phyloP scores from a whole-genome alignment of 1,140 invertebrate genomes.

The Hycleus cichorii region DNA sequence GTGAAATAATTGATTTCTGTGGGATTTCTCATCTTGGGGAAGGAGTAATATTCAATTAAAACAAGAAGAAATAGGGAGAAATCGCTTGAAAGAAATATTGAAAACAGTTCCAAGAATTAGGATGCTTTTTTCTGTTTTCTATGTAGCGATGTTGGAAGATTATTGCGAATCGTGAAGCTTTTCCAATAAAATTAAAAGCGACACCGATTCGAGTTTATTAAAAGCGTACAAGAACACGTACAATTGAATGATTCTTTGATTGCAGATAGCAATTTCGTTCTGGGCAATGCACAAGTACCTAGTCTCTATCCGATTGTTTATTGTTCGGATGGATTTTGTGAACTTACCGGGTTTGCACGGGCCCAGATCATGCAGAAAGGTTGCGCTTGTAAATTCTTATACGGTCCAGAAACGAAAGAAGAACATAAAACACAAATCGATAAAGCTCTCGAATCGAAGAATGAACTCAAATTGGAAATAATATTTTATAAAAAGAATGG shows the following conservation, averaged over 20 bases:
- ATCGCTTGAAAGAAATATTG: too few relatives aligned
- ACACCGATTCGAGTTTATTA: too few relatives aligned
- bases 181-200: too few relatives aligned
- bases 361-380: constrained; percentile 96
- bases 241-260: constrained; percentile 26
- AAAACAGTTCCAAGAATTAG: too few relatives aligned
- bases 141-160: too few relatives aligned
- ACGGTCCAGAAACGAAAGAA: constrained; percentile 82
- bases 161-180: too few relatives aligned
- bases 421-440: constrained; percentile 86
- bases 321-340: constrained; percentile 96
- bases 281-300: constrained; percentile 92
- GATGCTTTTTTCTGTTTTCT: too few relatives aligned
- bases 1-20: too few relatives aligned
- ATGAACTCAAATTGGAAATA: constrained; percentile 88
- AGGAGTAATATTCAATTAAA: too few relatives aligned
- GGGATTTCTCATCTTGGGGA: too few relatives aligned
- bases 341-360: constrained; percentile 86
- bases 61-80: too few relatives aligned
- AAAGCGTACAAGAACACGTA: too few relatives aligned
- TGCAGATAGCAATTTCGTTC: constrained; percentile 95
- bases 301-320: constrained; percentile 89
- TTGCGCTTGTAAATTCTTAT: constrained; percentile 93
- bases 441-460: constrained; percentile 78
- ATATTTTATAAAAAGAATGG: constrained; percentile 93